Evolutionary conservation across 2,888 invertebrate genomes (phyloP).

Genomic region (Drosophila pseudotalamancana): DNA sequence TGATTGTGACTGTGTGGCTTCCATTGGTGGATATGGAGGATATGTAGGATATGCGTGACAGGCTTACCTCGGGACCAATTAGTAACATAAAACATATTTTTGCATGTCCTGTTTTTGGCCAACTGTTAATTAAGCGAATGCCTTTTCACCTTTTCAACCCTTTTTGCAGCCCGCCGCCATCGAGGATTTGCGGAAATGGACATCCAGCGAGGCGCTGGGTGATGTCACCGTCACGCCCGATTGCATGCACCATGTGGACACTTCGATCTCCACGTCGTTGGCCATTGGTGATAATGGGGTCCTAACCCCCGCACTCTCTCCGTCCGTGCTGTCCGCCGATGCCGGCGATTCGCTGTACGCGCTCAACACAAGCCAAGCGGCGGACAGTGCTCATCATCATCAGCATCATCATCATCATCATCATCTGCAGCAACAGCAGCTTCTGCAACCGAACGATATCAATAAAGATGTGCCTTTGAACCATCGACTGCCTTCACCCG

Average conservation of each 20-base stretch:
- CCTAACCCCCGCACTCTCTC: slow-evolving; percentile 83
- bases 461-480: slow-evolving; percentile 88
- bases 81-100: slow-evolving; percentile 49
- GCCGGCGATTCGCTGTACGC: slow-evolving; percentile 82
- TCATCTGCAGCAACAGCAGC: slow-evolving; percentile 56
- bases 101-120: slow-evolving; percentile 59
- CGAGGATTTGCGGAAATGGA: slow-evolving; percentile 93
- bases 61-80: slow-evolving; percentile 54
- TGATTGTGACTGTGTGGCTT: slow-evolving; percentile 12
- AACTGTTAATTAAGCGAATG: slow-evolving; percentile 58
- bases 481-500: slow-evolving; percentile 94
- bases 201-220: slow-evolving; percentile 88
- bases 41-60: slow-evolving; percentile 63
- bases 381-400: slow-evolving; percentile 72
- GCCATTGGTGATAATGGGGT: slow-evolving; percentile 83
- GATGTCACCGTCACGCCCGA: slow-evolving; percentile 92
- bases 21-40: slow-evolving; percentile 19
- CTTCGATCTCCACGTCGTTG: slow-evolving; percentile 85
- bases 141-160: slow-evolving; percentile 12
- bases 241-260: slow-evolving; percentile 87
- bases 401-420: slow-evolving; percentile 46
- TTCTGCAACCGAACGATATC: slow-evolving; percentile 83
- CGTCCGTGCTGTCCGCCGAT: slow-evolving; percentile 84
- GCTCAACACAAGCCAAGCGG: slow-evolving; percentile 79
- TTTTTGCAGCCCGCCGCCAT: slow-evolving; percentile 89